Conservation (phyloP, 2,797 vertebrate species). For the Coracias cyanogaster region DNA sequence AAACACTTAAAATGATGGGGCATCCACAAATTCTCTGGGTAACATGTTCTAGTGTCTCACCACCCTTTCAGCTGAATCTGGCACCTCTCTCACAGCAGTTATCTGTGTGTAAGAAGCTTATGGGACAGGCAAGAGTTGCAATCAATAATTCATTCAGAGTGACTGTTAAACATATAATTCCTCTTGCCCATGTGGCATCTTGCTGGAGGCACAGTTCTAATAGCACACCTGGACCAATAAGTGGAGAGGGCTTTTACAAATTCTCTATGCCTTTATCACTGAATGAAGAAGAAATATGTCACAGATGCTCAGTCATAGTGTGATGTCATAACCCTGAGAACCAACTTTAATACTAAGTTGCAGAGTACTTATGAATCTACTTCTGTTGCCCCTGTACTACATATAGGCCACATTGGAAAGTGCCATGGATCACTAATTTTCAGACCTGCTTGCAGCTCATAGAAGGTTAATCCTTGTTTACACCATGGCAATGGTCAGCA, state of each 20-base stretch:
- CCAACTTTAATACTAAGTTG: not conserved
- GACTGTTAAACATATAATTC: not conserved
- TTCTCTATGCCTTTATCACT: not conserved
- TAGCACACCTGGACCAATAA: not conserved
- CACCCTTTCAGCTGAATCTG: not conserved
- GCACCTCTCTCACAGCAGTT: not conserved
- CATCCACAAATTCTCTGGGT: not conserved
- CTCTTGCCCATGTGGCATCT: not conserved
- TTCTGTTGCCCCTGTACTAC: not conserved
- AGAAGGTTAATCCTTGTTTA: not conserved
- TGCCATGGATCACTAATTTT: not conserved
- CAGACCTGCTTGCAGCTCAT: not conserved
- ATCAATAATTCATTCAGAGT: not conserved
- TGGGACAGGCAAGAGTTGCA: not conserved
- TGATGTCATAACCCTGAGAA: not conserved
- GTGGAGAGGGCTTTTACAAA: not conserved
- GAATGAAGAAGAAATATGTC: not conserved
- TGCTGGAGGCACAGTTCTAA: not conserved
- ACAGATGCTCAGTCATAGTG: not conserved
- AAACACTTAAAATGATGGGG: not conserved
- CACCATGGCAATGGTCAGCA: not conserved
- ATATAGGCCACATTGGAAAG: not conserved
- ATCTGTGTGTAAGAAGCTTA: not conserved
- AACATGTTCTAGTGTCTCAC: not conserved
- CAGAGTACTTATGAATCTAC: not conserved